Evolutionary conservation across 2,113 vertebrate genomes (phyloP).

Genomic region (Chionomys nivalis): DNA sequence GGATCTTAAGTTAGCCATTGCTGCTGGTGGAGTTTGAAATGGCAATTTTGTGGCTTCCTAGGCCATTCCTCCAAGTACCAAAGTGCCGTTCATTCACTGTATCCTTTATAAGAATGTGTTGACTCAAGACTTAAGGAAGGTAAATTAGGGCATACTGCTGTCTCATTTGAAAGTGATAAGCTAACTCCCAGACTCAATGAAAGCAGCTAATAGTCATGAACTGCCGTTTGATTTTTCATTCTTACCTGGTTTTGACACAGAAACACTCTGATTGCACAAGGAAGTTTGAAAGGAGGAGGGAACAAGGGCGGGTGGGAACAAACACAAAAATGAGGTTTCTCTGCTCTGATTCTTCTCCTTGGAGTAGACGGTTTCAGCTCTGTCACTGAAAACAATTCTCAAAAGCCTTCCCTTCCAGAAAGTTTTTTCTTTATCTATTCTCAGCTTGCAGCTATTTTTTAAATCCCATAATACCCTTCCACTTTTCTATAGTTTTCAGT

Average conservation of each 20-base stretch:
- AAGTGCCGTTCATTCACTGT: constrained; percentile 2
- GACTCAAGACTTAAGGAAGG: neutral
- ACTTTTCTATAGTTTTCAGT: neutral
- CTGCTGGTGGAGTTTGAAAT: constrained; percentile 9
- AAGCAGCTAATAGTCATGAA: neutral
- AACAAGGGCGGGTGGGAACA: neutral
- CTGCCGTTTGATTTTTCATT: neutral
- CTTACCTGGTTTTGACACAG: neutral
- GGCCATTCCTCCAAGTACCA: neutral
- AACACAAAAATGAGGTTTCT: neutral
- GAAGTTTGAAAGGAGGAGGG: neutral
- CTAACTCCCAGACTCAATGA: neutral
- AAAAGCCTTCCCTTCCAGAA: neutral
- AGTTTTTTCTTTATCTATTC: neutral
- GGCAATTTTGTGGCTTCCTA: neutral
- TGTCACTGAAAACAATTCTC: neutral
- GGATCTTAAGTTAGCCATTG: neutral
- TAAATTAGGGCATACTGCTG: neutral
- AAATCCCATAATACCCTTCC: neutral
- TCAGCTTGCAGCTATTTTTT: constrained; percentile 4
- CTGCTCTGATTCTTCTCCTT: neutral
- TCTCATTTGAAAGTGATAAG: neutral
- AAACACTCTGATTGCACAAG: constrained; percentile 30
- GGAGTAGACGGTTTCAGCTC: neutral
- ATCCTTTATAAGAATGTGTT: neutral